These are phyloP conservation scores for Lutjanus campechanus DNA, from an alignment of 2,797 vertebrate genomes.

Conservation along the genomic window DNA sequence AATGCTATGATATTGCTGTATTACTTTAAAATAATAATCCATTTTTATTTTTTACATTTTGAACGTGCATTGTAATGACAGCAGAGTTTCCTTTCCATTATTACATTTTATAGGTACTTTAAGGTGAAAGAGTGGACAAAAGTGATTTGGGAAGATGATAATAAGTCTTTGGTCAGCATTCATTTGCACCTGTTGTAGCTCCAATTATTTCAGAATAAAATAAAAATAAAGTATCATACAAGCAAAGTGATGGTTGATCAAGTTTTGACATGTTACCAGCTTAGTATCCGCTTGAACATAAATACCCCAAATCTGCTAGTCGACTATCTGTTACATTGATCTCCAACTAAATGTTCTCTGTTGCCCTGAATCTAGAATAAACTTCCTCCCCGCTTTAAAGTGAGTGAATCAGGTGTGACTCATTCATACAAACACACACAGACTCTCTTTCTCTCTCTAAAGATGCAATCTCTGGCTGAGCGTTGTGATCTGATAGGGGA, in stretches of 20 bases:
- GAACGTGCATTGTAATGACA: neutral
- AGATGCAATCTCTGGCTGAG: constrained; percentile 31
- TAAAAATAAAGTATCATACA: neutral
- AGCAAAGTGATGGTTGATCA: constrained; percentile 6
- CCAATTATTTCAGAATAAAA: neutral
- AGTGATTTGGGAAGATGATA: neutral
- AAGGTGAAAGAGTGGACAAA: neutral
- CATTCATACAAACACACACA: constrained; percentile 39
- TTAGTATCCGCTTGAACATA: constrained; percentile 1
- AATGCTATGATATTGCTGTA: neutral
- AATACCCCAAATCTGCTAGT: constrained; percentile 14
- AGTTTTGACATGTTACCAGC: constrained; percentile 18
- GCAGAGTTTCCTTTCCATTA: neutral
- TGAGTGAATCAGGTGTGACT: constrained; percentile 46
- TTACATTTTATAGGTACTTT: neutral
- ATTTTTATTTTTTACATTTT: no score
- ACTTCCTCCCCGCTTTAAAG: constrained; percentile 60
- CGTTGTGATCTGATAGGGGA: constrained; percentile 58
- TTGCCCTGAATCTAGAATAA: constrained; percentile 57
- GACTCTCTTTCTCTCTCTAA: constrained; percentile 33
- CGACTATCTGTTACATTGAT: constrained; percentile 38
- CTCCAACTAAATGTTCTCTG: constrained; percentile 13
- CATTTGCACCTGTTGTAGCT: neutral
- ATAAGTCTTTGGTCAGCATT: neutral
- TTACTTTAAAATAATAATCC: no score